Percentiles rank a stretch among this genome's conserved stretches.
These are phyloP conservation scores for Nannospalax galili DNA, from an alignment of 2,113 vertebrate genomes.

Conservation along the genomic window DNA sequence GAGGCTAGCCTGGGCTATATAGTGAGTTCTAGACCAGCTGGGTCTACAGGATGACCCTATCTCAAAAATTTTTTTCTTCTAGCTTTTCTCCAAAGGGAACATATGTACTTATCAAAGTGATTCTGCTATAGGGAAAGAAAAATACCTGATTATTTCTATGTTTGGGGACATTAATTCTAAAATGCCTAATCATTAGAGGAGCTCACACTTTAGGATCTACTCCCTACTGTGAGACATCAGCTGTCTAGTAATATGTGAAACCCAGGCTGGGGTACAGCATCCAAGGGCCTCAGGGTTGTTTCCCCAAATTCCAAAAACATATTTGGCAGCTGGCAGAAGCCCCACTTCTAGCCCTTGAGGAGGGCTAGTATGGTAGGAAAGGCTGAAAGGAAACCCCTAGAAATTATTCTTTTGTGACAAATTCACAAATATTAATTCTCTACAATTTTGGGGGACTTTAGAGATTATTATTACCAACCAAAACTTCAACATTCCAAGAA, in stretches of 20 bases:
- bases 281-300: neutral
- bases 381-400: neutral
- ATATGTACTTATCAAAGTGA: neutral
- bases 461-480: neutral
- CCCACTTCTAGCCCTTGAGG: neutral
- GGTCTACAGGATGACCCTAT: too few relatives aligned
- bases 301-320: neutral
- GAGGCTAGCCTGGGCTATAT: too few relatives aligned
- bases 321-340: neutral
- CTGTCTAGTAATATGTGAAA: neutral
- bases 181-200: neutral
- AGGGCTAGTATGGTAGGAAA: neutral
- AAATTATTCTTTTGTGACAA: neutral
- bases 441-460: neutral
- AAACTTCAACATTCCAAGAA: neutral
- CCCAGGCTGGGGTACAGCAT: neutral
- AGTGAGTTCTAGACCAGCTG: too few relatives aligned
- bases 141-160: neutral
- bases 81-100: neutral
- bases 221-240: neutral
- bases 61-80: neutral
- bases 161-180: slow-evolving; percentile 8
- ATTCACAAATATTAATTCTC: neutral
- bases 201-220: neutral
- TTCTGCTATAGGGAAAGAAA: neutral